Conservation (phyloP, 2,888 invertebrate genomes). For the Tetanocera ferruginea region DNA sequence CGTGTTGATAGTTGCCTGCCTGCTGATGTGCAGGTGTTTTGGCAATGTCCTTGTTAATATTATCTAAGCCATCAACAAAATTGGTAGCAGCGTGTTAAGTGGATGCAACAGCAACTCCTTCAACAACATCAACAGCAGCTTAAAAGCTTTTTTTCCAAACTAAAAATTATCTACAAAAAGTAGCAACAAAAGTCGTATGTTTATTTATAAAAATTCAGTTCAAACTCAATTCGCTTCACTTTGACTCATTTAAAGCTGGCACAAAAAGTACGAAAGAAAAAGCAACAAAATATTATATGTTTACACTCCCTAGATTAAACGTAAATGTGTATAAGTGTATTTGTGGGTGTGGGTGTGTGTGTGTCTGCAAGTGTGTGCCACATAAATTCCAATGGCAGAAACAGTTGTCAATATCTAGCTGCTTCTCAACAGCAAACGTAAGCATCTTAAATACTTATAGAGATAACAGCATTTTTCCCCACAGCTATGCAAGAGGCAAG, state of each 20-base stretch:
- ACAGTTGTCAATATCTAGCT: too few species aligned
- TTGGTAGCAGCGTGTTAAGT: conserved; percentile 27
- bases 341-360: too few species aligned
- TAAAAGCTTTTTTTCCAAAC: background rate
- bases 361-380: too few species aligned
- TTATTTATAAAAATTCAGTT: conserved; percentile 13
- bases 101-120: background rate
- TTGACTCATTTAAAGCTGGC: conserved; percentile 15
- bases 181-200: conserved; percentile 36
- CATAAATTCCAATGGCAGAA: too few species aligned
- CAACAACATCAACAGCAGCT: background rate
- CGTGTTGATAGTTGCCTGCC: background rate
- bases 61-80: conserved; percentile 62
- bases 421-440: too few species aligned
- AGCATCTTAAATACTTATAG: too few species aligned
- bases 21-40: conserved; percentile 14
- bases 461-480: too few species aligned
- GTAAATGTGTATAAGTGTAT: too few species aligned
- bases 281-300: conserved; percentile 12
- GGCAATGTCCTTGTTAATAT: conserved; percentile 62
- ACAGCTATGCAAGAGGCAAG: too few species aligned
- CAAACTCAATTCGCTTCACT: conserved; percentile 13
- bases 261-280: conserved; percentile 26
- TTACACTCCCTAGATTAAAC: too few species aligned
- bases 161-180: background rate